A percentile compares a stretch with the other conserved stretches of the same genome.
phyloP scores from a whole-genome alignment of 2,113 vertebrate species.

The Excalfactoria chinensis region DNA sequence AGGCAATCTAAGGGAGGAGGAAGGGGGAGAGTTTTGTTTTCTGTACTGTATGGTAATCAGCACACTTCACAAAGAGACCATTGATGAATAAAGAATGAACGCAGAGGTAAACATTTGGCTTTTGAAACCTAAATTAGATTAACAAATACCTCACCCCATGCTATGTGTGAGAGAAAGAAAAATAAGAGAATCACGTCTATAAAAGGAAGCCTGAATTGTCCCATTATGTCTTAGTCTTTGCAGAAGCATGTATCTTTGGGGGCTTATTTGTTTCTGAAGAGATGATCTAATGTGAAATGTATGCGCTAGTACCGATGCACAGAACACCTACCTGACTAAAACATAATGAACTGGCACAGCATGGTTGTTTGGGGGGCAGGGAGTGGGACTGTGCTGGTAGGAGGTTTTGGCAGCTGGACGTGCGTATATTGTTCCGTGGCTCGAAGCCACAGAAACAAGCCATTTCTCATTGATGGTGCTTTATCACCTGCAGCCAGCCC shows the following conservation, averaged over 20 bases:
- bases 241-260: slow-evolving; percentile 61
- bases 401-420: slow-evolving; percentile 38
- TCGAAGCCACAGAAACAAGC: slow-evolving; percentile 46
- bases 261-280: slow-evolving; percentile 49
- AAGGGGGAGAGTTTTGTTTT: slow-evolving; percentile 68
- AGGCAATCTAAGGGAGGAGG: slow-evolving; percentile 51
- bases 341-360: slow-evolving; percentile 48
- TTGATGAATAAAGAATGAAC: slow-evolving; percentile 67
- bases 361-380: not conserved
- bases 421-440: not conserved
- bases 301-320: not conserved
- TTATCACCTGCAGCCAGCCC: slow-evolving; percentile 35
- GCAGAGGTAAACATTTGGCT: slow-evolving; percentile 61
- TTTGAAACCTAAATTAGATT: slow-evolving; percentile 76
- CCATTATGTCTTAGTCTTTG: slow-evolving; percentile 54
- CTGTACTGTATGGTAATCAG: slow-evolving; percentile 74
- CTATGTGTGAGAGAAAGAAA: slow-evolving; percentile 25
- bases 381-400: not conserved
- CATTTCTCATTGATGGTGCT: slow-evolving; percentile 41
- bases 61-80: slow-evolving; percentile 73
- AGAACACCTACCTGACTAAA: slow-evolving; percentile 41
- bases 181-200: slow-evolving; percentile 23
- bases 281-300: slow-evolving; percentile 62
- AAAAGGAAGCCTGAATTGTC: slow-evolving; percentile 41
- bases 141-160: slow-evolving; percentile 75